Percentiles rank a stretch among this genome's conserved stretches.
Conservation (phyloP, 2,888 invertebrate species). For the Spisula solida region DNA sequence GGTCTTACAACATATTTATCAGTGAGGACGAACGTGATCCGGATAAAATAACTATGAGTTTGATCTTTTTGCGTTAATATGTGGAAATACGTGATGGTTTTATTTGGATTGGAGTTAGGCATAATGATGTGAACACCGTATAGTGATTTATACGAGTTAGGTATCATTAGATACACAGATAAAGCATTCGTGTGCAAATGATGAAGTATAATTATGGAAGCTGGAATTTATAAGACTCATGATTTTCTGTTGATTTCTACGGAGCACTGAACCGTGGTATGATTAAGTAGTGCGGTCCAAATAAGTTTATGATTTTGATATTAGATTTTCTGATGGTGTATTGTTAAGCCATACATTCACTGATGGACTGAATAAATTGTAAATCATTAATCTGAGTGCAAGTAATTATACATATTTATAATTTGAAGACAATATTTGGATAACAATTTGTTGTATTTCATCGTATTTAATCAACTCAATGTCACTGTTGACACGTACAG, state of each 20-base stretch:
- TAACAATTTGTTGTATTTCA: not conserved
- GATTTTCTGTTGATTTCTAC: not conserved
- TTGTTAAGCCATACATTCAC: no score
- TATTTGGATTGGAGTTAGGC: not conserved
- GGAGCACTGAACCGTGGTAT: not conserved
- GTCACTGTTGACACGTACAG: conserved; percentile 75
- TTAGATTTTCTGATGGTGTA: no score
- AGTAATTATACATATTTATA: no score
- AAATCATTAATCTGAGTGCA: no score
- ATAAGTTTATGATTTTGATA: no score
- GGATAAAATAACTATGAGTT: not conserved
- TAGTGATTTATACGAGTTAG: not conserved
- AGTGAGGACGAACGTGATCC: not conserved
- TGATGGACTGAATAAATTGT: no score
- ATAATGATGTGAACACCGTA: not conserved
- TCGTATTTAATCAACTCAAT: conserved; percentile 42
- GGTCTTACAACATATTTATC: not conserved
- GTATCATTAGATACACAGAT: not conserved
- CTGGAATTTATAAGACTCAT: not conserved
- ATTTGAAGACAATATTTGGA: not conserved
- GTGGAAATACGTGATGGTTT: not conserved
- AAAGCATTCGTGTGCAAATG: not conserved
- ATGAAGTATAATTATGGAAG: not conserved
- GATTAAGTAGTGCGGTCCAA: not conserved
- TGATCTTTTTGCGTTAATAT: not conserved